Base-by-base conservation (phyloP, 2,113 vertebrate species). In the Ptilorrhoa leucosticta region DNA sequence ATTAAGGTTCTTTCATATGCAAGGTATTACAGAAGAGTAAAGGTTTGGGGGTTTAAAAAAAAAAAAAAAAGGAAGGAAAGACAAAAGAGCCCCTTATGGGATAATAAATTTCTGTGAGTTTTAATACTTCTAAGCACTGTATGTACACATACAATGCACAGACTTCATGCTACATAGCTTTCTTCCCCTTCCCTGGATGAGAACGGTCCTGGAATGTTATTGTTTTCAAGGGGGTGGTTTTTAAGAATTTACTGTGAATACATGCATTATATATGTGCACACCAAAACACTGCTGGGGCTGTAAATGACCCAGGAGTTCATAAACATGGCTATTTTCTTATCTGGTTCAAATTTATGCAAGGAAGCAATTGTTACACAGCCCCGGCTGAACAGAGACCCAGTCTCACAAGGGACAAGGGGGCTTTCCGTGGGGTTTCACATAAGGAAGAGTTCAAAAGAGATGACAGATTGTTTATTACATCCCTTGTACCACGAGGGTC, bases 181-280 rank as follows among this genome's bases (percentile, higher is more conserved):
- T 35, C 37, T 71, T 86, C 83, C 68, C 75, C 30, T 86, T 83
- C 71, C 47, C 71, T 89, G 88, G 79, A 81, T 86, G 72, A 95
- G 79, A 96, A 93, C 12, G 4, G 39, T 83, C 48, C 68, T 90
- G 91, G 93, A 96, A 96, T 93, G 85, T 93, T 93, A 86, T 63
- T 92, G 88, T 95, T 96, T 92, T 86, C 50, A 78, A 63, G 71
- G 71, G 56, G 70, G 30, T 60, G 61, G 15, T 33, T 88, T 90
- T 75, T 70, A 73, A 93, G 88, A 94, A 93, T 90, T 93, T 68
- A 92, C 63, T 92, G 88, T 93, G 88, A 95, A 93, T 91, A 76
- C 30, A 50, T 70, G 68, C 60, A 86, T 86, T 95, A 92, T 83
- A 30, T 58, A 81, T 31, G 80, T 56, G 83, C 69, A 63, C 75